Conservation (phyloP, 2,797 vertebrate genomes). For the Chelon auratus region DNA sequence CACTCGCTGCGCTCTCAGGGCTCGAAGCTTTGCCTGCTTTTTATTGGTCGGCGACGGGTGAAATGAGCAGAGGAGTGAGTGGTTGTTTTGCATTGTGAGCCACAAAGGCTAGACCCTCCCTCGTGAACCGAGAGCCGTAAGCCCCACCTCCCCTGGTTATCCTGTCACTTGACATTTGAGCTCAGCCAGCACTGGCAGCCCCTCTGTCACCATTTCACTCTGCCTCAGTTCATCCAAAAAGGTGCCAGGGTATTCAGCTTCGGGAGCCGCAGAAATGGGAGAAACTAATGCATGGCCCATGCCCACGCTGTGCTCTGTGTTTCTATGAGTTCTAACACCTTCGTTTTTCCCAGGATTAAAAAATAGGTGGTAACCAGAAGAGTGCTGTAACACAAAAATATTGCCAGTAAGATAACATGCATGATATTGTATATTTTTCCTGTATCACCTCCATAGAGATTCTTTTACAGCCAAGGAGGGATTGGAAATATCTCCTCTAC, state of each 20-base stretch:
- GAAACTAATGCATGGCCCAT: neutral
- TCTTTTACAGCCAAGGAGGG: conserved; percentile 57
- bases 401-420: too few species aligned
- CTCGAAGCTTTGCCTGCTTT: conserved; percentile 3
- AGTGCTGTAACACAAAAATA: neutral
- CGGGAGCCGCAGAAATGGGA: neutral
- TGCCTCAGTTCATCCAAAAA: conserved; percentile 2
- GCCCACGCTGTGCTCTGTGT: neutral
- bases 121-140: conserved; percentile 41
- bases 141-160: conserved; percentile 62
- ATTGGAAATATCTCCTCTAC: conserved; percentile 78
- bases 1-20: conserved; percentile 17
- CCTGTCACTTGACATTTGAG: conserved; percentile 77
- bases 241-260: neutral
- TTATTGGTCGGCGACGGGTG: conserved; percentile 47
- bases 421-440: neutral
- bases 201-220: conserved; percentile 55
- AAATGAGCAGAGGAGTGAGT: conserved; percentile 48
- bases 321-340: too few species aligned
- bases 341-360: neutral
- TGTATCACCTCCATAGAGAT: conserved; percentile 7
- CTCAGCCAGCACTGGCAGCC: conserved; percentile 51
- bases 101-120: conserved; percentile 68
- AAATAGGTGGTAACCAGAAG: neutral
- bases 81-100: conserved; percentile 50